A percentile compares a stretch with the other conserved stretches of the same genome.
These are phyloP conservation scores for Rhagonycha fulva DNA, from an alignment of 2,888 invertebrate species.

Conservation along the genomic window DNA sequence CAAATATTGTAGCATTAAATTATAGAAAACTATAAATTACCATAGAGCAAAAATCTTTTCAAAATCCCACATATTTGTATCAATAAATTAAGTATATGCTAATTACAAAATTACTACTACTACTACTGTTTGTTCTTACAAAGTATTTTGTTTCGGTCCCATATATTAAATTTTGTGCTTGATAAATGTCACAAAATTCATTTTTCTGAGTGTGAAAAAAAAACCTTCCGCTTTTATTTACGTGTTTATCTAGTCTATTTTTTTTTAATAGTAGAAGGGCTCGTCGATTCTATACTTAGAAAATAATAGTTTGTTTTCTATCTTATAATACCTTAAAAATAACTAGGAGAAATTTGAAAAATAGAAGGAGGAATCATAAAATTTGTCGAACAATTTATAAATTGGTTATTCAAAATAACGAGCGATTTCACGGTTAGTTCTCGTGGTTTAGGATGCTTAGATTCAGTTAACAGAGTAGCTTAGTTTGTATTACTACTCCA, in stretches of 20 bases:
- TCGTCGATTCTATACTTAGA: background rate
- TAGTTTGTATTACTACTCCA: constrained; percentile 18
- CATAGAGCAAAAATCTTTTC: no score
- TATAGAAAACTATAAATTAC: no score
- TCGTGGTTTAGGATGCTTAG: constrained; percentile 5
- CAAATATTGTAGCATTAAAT: no score
- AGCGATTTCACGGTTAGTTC: constrained; percentile 15
- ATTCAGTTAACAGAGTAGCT: constrained; percentile 17
- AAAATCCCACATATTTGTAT: no score
- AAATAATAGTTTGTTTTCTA: background rate
- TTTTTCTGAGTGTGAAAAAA: no score
- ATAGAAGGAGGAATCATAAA: background rate
- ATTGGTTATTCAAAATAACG: constrained; percentile 10
- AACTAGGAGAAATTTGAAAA: background rate
- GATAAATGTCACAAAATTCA: no score
- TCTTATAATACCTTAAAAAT: background rate
- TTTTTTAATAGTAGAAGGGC: background rate
- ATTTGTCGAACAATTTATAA: constrained; percentile 2
- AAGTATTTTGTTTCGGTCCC: background rate
- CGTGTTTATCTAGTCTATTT: background rate
- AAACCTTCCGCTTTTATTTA: background rate
- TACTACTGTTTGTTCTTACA: background rate
- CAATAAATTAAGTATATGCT: no score
- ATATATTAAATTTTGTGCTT: no score
- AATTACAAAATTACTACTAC: no score